Conservation (phyloP, 2,113 vertebrate genomes). For the Oryzias javanicus region DNA sequence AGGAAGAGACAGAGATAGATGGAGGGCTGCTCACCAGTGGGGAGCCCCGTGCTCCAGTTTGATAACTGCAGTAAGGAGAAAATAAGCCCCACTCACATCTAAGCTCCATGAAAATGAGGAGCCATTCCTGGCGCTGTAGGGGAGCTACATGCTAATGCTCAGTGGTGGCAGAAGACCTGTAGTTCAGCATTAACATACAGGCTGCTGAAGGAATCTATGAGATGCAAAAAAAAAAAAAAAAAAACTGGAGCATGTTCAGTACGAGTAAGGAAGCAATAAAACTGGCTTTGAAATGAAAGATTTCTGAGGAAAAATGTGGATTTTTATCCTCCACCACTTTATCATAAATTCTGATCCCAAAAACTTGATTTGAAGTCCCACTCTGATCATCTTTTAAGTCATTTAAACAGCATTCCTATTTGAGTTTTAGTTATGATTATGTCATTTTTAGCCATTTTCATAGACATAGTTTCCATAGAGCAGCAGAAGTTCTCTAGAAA, state of each 20-base stretch:
- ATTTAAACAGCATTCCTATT: too few relatives aligned
- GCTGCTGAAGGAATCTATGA: not conserved
- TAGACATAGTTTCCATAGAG: too few relatives aligned
- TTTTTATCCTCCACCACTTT: not conserved
- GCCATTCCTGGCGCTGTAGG: constrained; percentile 19
- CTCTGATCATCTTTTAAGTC: too few relatives aligned
- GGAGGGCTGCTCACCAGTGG: constrained; percentile 60
- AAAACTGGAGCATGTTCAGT: not conserved
- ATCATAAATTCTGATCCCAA: too few relatives aligned
- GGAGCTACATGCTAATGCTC: constrained; percentile 38
- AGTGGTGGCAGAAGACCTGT: constrained; percentile 19
- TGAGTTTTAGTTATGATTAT: too few relatives aligned
- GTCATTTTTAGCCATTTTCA: too few relatives aligned
- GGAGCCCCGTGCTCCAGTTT: constrained; percentile 65
- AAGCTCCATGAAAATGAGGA: constrained; percentile 48
- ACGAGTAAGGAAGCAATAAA: not conserved
- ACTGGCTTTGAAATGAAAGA: not conserved
- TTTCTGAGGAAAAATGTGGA: not conserved
- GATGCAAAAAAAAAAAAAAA: not conserved
- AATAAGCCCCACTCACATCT: constrained; percentile 52
- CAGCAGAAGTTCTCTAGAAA: too few relatives aligned
- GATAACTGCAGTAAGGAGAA: constrained; percentile 72
- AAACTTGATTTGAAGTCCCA: too few relatives aligned
- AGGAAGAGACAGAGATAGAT: constrained; percentile 10
- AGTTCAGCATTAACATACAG: constrained; percentile 14